These are phyloP conservation scores for Aptenodytes patagonicus DNA, from an alignment of 2,113 vertebrate species.

Conservation along the genomic window DNA sequence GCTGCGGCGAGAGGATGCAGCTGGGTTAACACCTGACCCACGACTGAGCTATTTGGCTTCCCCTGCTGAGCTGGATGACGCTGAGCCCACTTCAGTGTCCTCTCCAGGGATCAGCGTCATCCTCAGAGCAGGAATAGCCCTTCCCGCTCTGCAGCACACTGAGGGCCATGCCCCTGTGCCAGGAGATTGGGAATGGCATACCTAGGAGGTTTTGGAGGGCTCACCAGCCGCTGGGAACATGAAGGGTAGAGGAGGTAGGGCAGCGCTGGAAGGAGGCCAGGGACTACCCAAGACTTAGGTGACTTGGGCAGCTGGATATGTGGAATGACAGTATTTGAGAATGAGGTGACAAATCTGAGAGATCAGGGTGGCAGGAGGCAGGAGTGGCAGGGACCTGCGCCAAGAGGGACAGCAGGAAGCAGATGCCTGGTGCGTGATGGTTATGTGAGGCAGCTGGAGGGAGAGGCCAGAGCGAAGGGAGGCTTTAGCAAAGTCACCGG, in stretches of 20 bases:
- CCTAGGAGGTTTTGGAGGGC: background rate
- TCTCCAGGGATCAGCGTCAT: fast-evolving
- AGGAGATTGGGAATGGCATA: fast-evolving
- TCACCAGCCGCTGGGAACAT: fast-evolving
- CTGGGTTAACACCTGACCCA: background rate
- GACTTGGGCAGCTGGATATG: background rate
- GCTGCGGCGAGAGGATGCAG: conserved; percentile 8
- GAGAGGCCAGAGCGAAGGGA: background rate
- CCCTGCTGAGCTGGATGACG: background rate
- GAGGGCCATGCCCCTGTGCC: background rate
- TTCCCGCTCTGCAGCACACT: fast-evolving
- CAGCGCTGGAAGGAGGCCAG: background rate
- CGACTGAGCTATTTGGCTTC: background rate
- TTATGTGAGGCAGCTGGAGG: background rate
- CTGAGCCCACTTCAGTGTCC: background rate
- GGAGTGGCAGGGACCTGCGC: background rate
- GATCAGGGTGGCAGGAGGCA: background rate
- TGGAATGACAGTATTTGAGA: background rate
- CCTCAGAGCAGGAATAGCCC: background rate
- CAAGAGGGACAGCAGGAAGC: background rate
- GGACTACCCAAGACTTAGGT: background rate
- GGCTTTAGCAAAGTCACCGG: background rate
- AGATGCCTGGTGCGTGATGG: background rate
- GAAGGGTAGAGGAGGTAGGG: background rate
- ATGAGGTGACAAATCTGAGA: background rate